These are phyloP conservation scores for Neofelis nebulosa DNA, from an alignment of 2,113 vertebrate genomes.

Conservation along the genomic window DNA sequence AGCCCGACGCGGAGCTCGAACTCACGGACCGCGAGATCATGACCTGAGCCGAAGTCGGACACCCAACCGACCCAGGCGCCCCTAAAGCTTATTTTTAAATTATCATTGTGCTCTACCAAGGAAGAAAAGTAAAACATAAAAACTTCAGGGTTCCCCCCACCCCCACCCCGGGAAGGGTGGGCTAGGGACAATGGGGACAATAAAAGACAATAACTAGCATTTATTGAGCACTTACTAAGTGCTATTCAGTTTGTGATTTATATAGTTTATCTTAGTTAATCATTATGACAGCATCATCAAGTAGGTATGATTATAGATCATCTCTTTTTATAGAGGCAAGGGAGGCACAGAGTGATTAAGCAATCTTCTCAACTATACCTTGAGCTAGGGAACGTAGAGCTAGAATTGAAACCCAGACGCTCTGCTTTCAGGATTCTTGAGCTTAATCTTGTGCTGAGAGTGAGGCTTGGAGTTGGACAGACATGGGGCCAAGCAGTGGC, in stretches of 20 bases:
- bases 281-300: neutral
- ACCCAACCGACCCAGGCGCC: too few species aligned
- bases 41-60: too few species aligned
- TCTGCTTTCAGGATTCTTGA: neutral
- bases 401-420: neutral
- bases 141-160: neutral
- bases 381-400: neutral
- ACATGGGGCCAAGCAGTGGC: neutral
- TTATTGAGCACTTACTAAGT: neutral
- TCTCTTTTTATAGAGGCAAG: neutral
- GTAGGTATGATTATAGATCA: neutral
- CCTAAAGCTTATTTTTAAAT: neutral
- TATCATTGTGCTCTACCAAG: neutral
- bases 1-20: too few species aligned
- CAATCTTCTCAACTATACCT: neutral
- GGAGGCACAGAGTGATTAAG: neutral
- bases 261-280: neutral
- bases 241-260: neutral
- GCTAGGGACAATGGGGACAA: neutral
- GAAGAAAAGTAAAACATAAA: slow-evolving; percentile 24
- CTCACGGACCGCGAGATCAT: too few species aligned
- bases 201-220: neutral
- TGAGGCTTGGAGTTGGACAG: neutral
- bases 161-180: neutral
- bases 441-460: neutral